Evolutionary conservation across 1,140 invertebrate species (phyloP), one percentile per base, ranked within the genome.

Genomic region (Drosophila guanche): DNA sequence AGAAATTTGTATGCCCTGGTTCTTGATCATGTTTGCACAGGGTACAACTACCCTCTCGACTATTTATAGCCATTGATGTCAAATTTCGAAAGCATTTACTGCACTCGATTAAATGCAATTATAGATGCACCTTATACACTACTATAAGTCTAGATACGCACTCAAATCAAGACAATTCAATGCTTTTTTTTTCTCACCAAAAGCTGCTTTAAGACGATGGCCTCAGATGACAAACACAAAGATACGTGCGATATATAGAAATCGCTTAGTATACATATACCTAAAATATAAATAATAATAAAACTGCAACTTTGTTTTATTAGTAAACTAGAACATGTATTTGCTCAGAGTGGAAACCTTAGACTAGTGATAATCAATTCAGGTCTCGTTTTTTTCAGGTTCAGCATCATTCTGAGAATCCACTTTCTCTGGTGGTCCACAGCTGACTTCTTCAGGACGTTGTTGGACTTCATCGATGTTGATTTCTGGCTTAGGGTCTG

Each of bases 141-240:
- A 66, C 23, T 63, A 60, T 73, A 56, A 70, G 59, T 52, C 51
- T 51, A 56, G 22, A 60, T 78, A 58, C 50, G 42, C 48, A 61
- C 52, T 37, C 51, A 45, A 60, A 37, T 5, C 27, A 46, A 27
- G 12, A 42, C 57, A 62, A 57, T 41, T 47, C 33, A 68, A 62
- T 66, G 70, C 81, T 76, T 85, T 77, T 74, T 33, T 77, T 60
- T 40, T 77, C 63, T 81, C 83, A 85, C 84, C 68, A 76, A 77
- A 85, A 85, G 69, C 81, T 77, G 80, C 80, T 85, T 85, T 86
- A 80, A 60, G 51, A 45, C 42, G 55, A 80, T 69, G 80, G 59
- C 80, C 76, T 79, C 61, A 52, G 66, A 73, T 58, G 53, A 43
- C 23, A 53, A 60, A 47, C 14, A 33, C 27, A 22, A 54, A 57